A percentile compares a stretch with the other conserved stretches of the same genome.
These are phyloP conservation scores for Pantherophis alleghaniensis DNA, from an alignment of 2,797 vertebrate genomes.

Conservation along the genomic window DNA sequence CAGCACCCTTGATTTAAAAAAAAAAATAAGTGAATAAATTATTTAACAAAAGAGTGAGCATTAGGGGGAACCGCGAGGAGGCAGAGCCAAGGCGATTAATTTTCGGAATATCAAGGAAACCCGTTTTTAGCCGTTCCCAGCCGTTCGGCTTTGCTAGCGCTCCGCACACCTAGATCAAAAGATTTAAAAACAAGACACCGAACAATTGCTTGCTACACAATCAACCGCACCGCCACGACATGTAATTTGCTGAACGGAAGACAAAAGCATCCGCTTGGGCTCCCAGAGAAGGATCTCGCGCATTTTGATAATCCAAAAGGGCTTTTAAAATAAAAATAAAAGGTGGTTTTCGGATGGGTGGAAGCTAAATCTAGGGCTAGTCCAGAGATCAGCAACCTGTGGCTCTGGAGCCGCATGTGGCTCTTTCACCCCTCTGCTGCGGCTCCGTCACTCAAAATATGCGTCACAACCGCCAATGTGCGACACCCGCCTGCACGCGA, in stretches of 20 bases:
- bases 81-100: neutral
- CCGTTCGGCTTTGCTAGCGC: neutral
- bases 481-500: no score
- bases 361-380: neutral
- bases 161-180: neutral
- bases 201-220: no score
- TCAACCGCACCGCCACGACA: neutral
- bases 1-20: neutral
- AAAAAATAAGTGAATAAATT: neutral
- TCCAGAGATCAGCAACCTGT: no score
- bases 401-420: no score
- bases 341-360: neutral
- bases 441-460: no score
- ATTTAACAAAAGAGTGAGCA: neutral
- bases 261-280: neutral
- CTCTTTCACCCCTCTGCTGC: no score
- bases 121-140: accelerated
- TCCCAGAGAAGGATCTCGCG: neutral
- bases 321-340: neutral
- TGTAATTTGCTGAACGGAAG: neutral
- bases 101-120: accelerated
- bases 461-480: no score
- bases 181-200: neutral
- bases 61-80: neutral
- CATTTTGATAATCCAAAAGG: neutral